Base-by-base conservation (phyloP, 2,113 vertebrate genomes). In the Prunella himalayana region DNA sequence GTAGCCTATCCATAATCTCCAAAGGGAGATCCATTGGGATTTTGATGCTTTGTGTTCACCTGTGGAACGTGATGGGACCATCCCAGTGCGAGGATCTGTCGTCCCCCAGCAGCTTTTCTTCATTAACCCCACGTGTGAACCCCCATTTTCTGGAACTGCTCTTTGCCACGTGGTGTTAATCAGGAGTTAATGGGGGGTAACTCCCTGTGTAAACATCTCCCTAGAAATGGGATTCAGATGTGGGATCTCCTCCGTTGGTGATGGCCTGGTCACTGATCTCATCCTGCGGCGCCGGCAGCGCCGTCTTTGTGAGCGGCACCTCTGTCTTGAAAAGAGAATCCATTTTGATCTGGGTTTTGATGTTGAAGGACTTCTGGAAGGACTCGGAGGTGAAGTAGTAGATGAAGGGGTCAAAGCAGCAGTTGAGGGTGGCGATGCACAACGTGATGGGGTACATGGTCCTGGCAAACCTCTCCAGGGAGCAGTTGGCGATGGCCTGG, bases 371-470 rank as follows among this genome's bases (percentile, higher is more conserved):
- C 94, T 99, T 99, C 98, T 99, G 99, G 97, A 99, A 99, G 83
- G 99, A 99, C 97, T 99, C 99, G 1, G 99, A 99, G 6, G 99
- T 99, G 86, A 99, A 99, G 94, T 99, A 99, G 94, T 99, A 99
- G 89, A 99, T 99, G 81, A 99, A 99, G 0, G 99, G 99, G 93
- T 99, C 99, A 35, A 99, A 98, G 97, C 99, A 99, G 98, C 99
- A 99, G 97, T 99, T 99, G 82, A 99, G 98, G 28, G 98, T 98
- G 42, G 99, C 99, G 59, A 99, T 97, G 93, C 99, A 99, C 94
- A 99, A 96, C 0, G 99, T 99, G 94, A 99, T 98, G 17, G 99
- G 99, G 76, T 99, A 99, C 92, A 99, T 98, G 7, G 98, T 99
- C 89, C 98, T 98, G 2, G 99, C 99, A 94, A 99, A 99, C 66